Conservation (phyloP, 1,140 invertebrate genomes). For the Sycophaga agraensis region DNA sequence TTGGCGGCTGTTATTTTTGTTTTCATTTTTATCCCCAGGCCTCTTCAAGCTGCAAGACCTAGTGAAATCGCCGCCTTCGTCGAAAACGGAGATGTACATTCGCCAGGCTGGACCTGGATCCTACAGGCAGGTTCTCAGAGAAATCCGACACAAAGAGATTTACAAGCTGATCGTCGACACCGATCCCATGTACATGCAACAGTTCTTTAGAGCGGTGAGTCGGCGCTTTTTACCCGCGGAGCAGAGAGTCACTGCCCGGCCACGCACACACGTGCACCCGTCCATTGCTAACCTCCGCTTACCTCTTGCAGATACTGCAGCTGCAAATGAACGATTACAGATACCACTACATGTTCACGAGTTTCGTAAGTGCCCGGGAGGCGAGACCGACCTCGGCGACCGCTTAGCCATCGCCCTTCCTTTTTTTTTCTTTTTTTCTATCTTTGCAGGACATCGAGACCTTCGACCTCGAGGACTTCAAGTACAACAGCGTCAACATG, state of each 20-base stretch:
- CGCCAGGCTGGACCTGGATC: constrained; percentile 72
- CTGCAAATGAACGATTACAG: constrained; percentile 92
- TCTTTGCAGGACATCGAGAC: constrained; percentile 62
- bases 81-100: constrained; percentile 80
- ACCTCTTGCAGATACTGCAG: constrained; percentile 81
- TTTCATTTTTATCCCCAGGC: constrained; percentile 61
- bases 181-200: constrained; percentile 72
- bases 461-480: constrained; percentile 90
- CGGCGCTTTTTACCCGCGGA: too few relatives aligned
- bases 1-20: too few relatives aligned
- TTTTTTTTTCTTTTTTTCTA: too few relatives aligned
- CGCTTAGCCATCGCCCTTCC: too few relatives aligned
- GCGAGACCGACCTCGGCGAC: too few relatives aligned
- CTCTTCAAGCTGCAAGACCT: constrained; percentile 85
- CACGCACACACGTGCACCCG: neutral
- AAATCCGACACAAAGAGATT: constrained; percentile 80
- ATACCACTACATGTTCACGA: constrained; percentile 92
- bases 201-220: constrained; percentile 82
- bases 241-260: neutral
- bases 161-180: constrained; percentile 85
- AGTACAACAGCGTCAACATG: constrained; percentile 92
- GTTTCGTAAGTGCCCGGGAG: constrained; percentile 76
- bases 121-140: constrained; percentile 77
- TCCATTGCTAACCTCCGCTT: neutral
- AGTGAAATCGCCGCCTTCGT: constrained; percentile 68